Evolutionary conservation across 2,113 vertebrate species (phyloP).

Genomic region (Paradoxurus hermaphroditus): DNA sequence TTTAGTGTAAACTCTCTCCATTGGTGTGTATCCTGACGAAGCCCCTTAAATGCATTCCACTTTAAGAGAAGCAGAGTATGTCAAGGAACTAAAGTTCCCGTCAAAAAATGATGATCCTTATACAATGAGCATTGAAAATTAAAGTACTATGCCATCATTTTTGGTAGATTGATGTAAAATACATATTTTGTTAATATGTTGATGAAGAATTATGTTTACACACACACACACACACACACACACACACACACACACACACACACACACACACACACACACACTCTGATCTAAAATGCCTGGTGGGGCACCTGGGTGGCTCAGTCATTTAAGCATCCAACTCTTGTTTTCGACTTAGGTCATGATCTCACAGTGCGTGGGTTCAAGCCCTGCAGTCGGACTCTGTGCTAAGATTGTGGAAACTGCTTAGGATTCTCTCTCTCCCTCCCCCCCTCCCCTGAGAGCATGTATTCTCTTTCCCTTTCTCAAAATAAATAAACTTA

Average conservation of each 20-base stretch:
- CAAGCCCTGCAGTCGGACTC: too few species aligned
- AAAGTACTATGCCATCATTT: background rate
- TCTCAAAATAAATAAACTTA: too few species aligned
- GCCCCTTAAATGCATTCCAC: background rate
- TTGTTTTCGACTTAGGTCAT: too few species aligned
- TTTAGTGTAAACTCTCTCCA: background rate
- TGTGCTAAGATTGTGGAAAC: too few species aligned
- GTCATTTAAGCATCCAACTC: too few species aligned
- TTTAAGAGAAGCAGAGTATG: background rate
- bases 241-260: background rate
- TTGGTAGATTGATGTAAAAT: background rate
- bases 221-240: rapidly evolving
- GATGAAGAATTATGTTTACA: background rate
- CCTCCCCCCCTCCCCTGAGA: too few species aligned
- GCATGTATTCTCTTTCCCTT: too few species aligned
- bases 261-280: rapidly evolving
- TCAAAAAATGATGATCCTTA: background rate
- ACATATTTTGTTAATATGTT: background rate
- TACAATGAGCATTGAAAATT: background rate
- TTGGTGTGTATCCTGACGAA: background rate
- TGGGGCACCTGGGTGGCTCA: too few species aligned
- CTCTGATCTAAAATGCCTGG: background rate
- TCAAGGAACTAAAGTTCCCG: background rate
- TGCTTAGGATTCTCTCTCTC: too few species aligned
- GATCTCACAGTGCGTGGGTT: too few species aligned